phyloP scores from a whole-genome alignment of 2,888 invertebrate species.

The Drosophila multiciliata region DNA sequence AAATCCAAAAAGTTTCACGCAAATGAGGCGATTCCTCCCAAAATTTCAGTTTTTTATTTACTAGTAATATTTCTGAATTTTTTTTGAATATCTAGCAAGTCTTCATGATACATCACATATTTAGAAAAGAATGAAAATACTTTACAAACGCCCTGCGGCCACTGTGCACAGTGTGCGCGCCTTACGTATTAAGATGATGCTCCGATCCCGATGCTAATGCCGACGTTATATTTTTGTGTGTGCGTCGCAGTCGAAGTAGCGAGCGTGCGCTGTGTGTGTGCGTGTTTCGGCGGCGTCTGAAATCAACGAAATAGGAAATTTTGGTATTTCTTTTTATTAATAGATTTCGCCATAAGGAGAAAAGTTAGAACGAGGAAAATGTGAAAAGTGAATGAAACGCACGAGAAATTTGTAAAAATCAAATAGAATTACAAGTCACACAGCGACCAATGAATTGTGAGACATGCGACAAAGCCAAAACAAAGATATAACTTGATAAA shows the following conservation, averaged over 20 bases:
- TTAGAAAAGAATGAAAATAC: background rate
- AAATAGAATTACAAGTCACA: slow-evolving; percentile 34
- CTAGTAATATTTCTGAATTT: background rate
- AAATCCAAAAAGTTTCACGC: too few relatives aligned
- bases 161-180: slow-evolving; percentile 66
- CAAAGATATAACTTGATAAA: slow-evolving; percentile 4
- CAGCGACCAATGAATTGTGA: slow-evolving; percentile 7
- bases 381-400: slow-evolving; percentile 77
- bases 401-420: slow-evolving; percentile 53
- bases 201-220: slow-evolving; percentile 62
- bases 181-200: slow-evolving; percentile 68
- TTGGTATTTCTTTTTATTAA: slow-evolving; percentile 80
- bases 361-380: slow-evolving; percentile 64
- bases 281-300: slow-evolving; percentile 67
- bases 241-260: slow-evolving; percentile 49
- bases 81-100: background rate
- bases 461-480: slow-evolving; percentile 19
- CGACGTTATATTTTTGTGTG: slow-evolving; percentile 56
- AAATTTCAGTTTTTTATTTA: background rate
- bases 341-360: slow-evolving; percentile 82
- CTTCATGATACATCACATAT: background rate
- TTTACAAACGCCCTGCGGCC: slow-evolving; percentile 19
- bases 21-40: background rate
- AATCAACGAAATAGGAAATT: slow-evolving; percentile 82
- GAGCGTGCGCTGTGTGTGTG: slow-evolving; percentile 44